These are phyloP conservation scores for Typhlomys cinereus DNA, from an alignment of 2,113 vertebrate genomes.

Conservation along the genomic window DNA sequence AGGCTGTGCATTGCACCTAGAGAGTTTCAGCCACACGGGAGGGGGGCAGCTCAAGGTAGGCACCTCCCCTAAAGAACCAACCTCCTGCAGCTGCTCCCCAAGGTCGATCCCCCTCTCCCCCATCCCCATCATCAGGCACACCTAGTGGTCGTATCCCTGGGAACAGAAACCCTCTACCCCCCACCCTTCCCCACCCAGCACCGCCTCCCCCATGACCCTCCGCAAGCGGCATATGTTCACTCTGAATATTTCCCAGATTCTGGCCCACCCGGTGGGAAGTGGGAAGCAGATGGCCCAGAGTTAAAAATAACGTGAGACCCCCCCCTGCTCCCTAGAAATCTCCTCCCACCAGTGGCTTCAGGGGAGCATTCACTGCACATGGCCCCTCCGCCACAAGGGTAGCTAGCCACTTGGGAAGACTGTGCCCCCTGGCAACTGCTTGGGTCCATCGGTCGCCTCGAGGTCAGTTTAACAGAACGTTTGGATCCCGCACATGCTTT, in stretches of 20 bases:
- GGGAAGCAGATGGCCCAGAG: constrained; percentile 46
- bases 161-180: neutral
- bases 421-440: neutral
- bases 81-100: too few relatives aligned
- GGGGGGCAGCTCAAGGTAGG: neutral
- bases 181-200: neutral
- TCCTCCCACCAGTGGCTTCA: neutral
- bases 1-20: fast-evolving
- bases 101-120: neutral
- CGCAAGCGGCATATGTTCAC: neutral
- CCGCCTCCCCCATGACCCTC: neutral
- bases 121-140: too few relatives aligned
- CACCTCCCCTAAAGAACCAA: neutral
- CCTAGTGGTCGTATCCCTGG: neutral
- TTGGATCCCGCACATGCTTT: neutral
- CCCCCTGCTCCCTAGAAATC: neutral
- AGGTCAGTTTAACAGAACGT: neutral
- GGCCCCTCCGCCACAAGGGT: neutral
- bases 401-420: neutral
- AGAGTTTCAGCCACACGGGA: fast-evolving
- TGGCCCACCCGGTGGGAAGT: neutral
- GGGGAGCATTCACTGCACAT: fast-evolving
- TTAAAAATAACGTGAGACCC: constrained; percentile 55
- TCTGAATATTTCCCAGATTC: constrained; percentile 30
- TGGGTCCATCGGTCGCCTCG: neutral